Base-by-base conservation (phyloP, 1,140 invertebrate species). In the Colletes gigas region DNA sequence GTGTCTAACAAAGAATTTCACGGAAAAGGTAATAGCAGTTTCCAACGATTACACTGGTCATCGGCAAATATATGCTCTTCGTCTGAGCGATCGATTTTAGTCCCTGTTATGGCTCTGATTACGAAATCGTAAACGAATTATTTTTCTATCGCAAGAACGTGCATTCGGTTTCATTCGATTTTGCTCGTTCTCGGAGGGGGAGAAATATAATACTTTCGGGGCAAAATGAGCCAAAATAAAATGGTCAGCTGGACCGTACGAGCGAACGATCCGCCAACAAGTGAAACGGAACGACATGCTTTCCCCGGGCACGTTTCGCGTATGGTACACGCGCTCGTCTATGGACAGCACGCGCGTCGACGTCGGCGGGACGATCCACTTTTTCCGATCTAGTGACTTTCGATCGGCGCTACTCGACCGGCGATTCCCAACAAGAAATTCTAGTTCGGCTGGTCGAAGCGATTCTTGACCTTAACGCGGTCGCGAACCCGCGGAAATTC, bases 201-300 rank as follows among this genome's bases (percentile, higher is more conserved):
- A 10, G 14, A 21, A 67, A 6, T 15, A 17, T 21, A 19, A 44
- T 47, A 66, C 41, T 66, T 66, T 66, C 63, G 30, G 59, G 30
- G 39, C 59, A 62, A 63, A 63, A 39, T 3, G 14, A 66, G 17
- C 1, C 63, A 15, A 66, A 47, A 47, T 47, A 67, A 67, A 50
- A 6, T 21, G 9, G n/a, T 10, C n/a, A 44, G 47, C 60, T 85
- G 76, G 81, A 86, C 77, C 74, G 44, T 41, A 6, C 14, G 44
- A 60, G 12, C 50, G 39, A 14, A n/a, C 12, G 50, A 44, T 41
- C 30, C 59, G 44, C 52, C 73, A 44, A 66, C 71, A 85, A 88
- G 88, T 85, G 86, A 89, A 89, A 88, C 84, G 82, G 86, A 86
- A 88, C 87, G 81, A 88, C 81, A 70, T 85, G 88, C 88, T 89